These are phyloP conservation scores for Electrophaes corylata DNA, from an alignment of 2,888 invertebrate genomes.

Conservation along the genomic window DNA sequence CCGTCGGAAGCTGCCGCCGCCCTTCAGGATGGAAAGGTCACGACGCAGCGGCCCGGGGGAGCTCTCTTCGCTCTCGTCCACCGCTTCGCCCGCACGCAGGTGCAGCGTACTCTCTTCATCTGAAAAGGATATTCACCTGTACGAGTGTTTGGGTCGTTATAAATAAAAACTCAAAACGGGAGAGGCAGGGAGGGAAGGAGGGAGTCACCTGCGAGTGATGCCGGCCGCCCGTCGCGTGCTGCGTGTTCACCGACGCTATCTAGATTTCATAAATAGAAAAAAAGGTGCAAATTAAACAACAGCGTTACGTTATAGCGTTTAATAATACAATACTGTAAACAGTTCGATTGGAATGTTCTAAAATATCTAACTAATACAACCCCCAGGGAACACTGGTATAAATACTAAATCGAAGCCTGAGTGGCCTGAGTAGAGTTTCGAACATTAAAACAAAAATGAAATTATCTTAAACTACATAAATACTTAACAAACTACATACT, in stretches of 20 bases:
- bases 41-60: conserved; percentile 58
- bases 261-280: conserved; percentile 31
- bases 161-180: conserved; percentile 17
- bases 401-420: conserved; percentile 5
- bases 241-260: conserved; percentile 23
- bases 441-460: conserved; percentile 11
- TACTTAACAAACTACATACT: conserved; percentile 22
- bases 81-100: conserved; percentile 34
- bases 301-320: conserved; percentile 59
- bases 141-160: conserved; percentile 15
- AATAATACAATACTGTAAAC: conserved; percentile 40
- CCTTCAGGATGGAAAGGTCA: conserved; percentile 66
- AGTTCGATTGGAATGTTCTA: conserved; percentile 13
- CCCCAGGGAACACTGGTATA: neutral
- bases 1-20: conserved; percentile 59
- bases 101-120: conserved; percentile 71
- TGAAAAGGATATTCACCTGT: conserved; percentile 55
- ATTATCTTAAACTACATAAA: conserved; percentile 20
- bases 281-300: conserved; percentile 64
- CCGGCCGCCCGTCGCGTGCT: conserved; percentile 25
- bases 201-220: conserved; percentile 34
- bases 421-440: conserved; percentile 6
- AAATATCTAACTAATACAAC: conserved; percentile 4
- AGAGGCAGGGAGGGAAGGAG: conserved; percentile 24
- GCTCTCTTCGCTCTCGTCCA: conserved; percentile 44